Conservation (phyloP, 2,888 invertebrate species). For the Hypena proboscidalis region DNA sequence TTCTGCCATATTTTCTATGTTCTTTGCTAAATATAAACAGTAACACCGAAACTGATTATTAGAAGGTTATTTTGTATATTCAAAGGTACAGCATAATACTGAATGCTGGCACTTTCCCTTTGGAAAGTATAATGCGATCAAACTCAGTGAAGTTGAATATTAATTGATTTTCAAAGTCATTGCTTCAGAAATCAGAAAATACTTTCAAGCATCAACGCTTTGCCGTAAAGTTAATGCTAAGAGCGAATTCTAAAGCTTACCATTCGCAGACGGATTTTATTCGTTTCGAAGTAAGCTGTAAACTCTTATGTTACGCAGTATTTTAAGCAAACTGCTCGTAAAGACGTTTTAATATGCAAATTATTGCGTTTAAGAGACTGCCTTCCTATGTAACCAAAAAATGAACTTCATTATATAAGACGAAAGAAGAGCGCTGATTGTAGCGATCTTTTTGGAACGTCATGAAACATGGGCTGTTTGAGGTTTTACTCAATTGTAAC, state of each 20-base stretch:
- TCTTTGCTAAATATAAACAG: no score
- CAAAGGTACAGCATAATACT: conserved; percentile 68
- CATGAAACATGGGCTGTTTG: no score
- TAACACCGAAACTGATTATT: no score
- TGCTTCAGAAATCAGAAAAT: conserved; percentile 34
- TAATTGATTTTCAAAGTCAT: conserved; percentile 44
- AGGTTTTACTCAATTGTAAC: no score
- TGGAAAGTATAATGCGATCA: conserved; percentile 69
- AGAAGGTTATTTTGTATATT: no score
- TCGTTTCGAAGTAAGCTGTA: conserved; percentile 18
- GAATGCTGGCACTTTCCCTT: conserved; percentile 75
- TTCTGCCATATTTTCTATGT: no score
- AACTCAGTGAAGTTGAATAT: conserved; percentile 50
- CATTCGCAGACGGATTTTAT: conserved; percentile 21
- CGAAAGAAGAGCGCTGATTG: no score
- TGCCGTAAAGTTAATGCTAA: conserved; percentile 24
- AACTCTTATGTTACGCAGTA: conserved; percentile 22
- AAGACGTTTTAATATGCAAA: conserved; percentile 30
- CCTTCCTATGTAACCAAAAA: conserved; percentile 15
- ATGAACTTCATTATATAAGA: conserved; percentile 31
- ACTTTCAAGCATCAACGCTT: conserved; percentile 7
- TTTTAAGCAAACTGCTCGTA: conserved; percentile 29
- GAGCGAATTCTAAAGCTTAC: conserved; percentile 18
- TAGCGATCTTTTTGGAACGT: no score
- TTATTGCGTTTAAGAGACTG: conserved; percentile 18